Evolutionary conservation across 2,888 invertebrate genomes (phyloP).

Genomic region (Hypolimnas misippus): DNA sequence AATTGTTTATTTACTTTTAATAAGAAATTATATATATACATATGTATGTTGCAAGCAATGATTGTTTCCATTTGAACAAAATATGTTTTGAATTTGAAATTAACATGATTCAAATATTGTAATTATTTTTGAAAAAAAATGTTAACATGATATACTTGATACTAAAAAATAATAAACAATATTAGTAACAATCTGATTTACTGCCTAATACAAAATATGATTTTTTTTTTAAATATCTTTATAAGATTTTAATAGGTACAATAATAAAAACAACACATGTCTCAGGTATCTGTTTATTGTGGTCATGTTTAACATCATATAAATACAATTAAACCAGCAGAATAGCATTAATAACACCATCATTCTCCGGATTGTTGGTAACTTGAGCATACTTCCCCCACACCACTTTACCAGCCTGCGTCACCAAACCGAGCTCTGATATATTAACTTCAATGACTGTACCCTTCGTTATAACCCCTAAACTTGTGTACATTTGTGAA

Average conservation of each 20-base stretch:
- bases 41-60: too few species aligned
- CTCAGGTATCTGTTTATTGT: constrained; percentile 41
- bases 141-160: too few species aligned
- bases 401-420: constrained; percentile 99
- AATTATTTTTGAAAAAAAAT: too few species aligned
- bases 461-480: constrained; percentile 99
- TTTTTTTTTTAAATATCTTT: too few species aligned
- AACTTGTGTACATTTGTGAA: constrained; percentile 97
- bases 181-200: too few species aligned
- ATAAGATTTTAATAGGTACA: neutral
- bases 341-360: constrained; percentile 99
- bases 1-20: too few species aligned
- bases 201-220: too few species aligned
- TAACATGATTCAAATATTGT: too few species aligned
- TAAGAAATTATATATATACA: too few species aligned
- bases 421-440: constrained; percentile 98
- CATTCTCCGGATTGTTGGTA: constrained; percentile 99
- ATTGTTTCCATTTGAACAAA: too few species aligned
- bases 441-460: constrained; percentile 99
- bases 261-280: constrained; percentile 32
- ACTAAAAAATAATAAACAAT: too few species aligned
- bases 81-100: too few species aligned
- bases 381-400: constrained; percentile 99
- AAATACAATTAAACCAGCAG: constrained; percentile 90
- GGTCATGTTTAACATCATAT: constrained; percentile 27